Base-by-base conservation (phyloP, 2,888 invertebrate species). In the Drosophila acutilabella region DNA sequence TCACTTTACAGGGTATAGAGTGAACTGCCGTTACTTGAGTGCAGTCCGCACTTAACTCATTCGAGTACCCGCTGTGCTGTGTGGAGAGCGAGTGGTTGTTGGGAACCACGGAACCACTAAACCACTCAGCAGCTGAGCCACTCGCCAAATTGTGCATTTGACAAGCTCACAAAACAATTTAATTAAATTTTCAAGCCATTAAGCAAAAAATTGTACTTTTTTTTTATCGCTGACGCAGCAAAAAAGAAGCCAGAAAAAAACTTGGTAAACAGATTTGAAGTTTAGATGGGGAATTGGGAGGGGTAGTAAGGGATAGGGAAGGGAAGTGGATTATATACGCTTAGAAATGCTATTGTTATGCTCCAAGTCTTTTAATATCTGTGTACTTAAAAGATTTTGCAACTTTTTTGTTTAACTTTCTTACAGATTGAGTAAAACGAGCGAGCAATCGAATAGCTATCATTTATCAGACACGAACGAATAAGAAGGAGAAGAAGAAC, bases 381-480 rank as follows among this genome's bases (percentile, higher is more conserved):
- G 4, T 13, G 14, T 57, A 47, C n/a, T 26, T 26, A 38, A 26
- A 23, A 40, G 33, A 48, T 51, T 45, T 56, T 2, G 11, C 18
- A n/a, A 14, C 18, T 14, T 16, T 44, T 36, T 14, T 20, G 2
- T 53, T 18, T 38, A 2, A 1, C 11, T 8, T 23, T 18, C 20
- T 90, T 88, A 1, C 85, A 90, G 90, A 89, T 90, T 91, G 89
- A 88, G 81, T 81, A 75, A 85, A 86, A 78, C 84, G 85, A 82
- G 83, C 73, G 78, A 91, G 90, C 90, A 90, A 91, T 90, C 90
- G 89, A 91, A 90, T 78, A 89, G 90, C 86, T 85, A 86, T 83
- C 73, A 84, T 78, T 84, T 87, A 89, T 70, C 84, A 72, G 58
- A 67, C 26, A 59, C 60, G 45, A 41, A 36, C 38, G 54, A 57